Base-by-base conservation (phyloP, 2,797 vertebrate genomes). In the Moxostoma hubbsi region DNA sequence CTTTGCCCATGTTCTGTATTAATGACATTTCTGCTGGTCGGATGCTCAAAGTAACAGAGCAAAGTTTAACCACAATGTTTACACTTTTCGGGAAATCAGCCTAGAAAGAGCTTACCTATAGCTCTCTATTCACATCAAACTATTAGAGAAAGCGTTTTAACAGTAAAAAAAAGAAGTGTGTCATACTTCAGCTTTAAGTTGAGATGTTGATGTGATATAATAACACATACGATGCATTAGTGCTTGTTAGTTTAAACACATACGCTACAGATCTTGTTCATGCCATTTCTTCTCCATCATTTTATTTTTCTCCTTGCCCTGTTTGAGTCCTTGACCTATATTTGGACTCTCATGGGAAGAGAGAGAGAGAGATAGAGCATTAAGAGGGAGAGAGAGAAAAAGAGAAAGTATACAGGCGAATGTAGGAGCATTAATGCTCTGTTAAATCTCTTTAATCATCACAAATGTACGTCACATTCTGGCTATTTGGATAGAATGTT, bases 321-420 rank as follows among this genome's bases (percentile, higher is more conserved):
- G 81, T 9, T 53, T 81, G 71, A 74, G 83, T 85, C 93, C 92
- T 93, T 87, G 86, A 86, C 86, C 83, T 85, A 82, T 82, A 85
- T 86, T 62, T 81, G 64, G 55, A 46, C 71, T 75, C 73, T 79
- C 80, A 15, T 24, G 77, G 47, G 79, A 83, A 65, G 79, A 82
- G 85, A 66, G 55, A 16, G n/a, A 67, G 47, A 47, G 61, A n/a
- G 24, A 10, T 36, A 47, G 15, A 73, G 45, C 45, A 73, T 15
- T 47, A 18, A 74, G n/a, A 72, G 58, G 12, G 18, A 79, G 49
- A 24, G 15, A 62, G 49, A 61, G 15, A 73, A 43, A 49, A 9
- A 10, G 58, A 36, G 36, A 36, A 36, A 36, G 36, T 4, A 36
- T 36, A 36, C 36, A 36, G 36, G 36, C 50, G 51, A 10, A 54